These are phyloP conservation scores for Amiota mariae DNA, from an alignment of 2,888 invertebrate genomes.

Conservation along the genomic window DNA sequence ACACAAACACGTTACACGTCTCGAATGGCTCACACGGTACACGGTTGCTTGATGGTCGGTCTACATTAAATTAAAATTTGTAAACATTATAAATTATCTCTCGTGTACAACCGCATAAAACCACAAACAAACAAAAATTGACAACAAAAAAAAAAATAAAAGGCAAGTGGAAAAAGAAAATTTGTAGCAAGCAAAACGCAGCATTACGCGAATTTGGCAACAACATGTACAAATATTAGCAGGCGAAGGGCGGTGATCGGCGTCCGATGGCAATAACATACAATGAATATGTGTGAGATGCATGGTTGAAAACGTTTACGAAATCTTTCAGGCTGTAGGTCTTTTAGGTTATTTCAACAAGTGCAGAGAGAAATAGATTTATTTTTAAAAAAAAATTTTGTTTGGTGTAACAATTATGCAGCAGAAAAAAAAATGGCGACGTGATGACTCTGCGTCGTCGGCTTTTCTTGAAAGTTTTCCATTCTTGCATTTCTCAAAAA, in stretches of 20 bases:
- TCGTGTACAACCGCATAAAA: slow-evolving; percentile 13
- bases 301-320: too few relatives aligned
- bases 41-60: slow-evolving; percentile 8
- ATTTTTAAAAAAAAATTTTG: too few relatives aligned
- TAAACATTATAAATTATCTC: not conserved
- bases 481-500: too few relatives aligned
- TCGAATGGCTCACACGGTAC: slow-evolving; percentile 11
- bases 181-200: not conserved
- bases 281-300: not conserved
- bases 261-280: not conserved
- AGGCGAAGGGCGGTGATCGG: not conserved
- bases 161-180: not conserved
- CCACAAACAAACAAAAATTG: not conserved
- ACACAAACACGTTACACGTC: not conserved
- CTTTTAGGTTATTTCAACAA: not conserved
- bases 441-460: too few relatives aligned
- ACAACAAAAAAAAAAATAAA: not conserved
- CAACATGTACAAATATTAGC: not conserved
- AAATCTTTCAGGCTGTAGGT: too few relatives aligned
- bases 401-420: not conserved
- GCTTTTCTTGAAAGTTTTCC: too few relatives aligned
- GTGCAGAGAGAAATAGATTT: not conserved
- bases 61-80: slow-evolving; percentile 20
- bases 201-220: not conserved
- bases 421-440: too few relatives aligned